Evolutionary conservation across 2,113 vertebrate genomes (phyloP), one percentile per base, ranked within the genome.

Genomic region (Eclectus roratus): DNA sequence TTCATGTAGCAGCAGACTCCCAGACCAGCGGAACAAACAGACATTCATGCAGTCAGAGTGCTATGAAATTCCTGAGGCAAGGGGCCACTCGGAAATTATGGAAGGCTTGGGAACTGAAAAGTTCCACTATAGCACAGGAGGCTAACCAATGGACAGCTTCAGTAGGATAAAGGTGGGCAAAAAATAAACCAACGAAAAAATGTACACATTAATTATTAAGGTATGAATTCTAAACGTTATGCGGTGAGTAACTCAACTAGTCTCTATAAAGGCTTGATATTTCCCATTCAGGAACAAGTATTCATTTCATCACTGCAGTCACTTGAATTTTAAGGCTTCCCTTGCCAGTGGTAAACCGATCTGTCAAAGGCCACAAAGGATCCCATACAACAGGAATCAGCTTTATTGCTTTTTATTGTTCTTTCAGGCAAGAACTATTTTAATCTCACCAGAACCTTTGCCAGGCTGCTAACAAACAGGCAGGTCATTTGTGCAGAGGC

Each of bases 361-460:
- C 55, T 92, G 71, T 80, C 64, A 64, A 37, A 86, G 65, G 56
- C 46, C 64, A 90, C 83, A 91, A 78, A 64, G 76, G 56, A 90
- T 78, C 52, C 33, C 17, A 29, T 50, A 72, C 37, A 91, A 82
- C 35, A 89, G 33, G 46, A 95, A 91, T 86, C 47, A 23, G 28
- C 44, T 96, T 94, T 95, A 93, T 84, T 88, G 77, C 50, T 84
- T 86, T 85, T 76, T 64, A 74, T 56, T 81, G 86, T 88, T 93
- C 92, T 93, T 95, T 78, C 73, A 92, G 47, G 69, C 52, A 94
- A 88, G 65, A 91, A 84, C 29, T 41, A 56, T 84, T 94, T 86
- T 71, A 78, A 94, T 76, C 60, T 80, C 28, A 81, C 21, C 50
- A 52, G 91, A 80, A 76, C 23, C 47, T 92, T 86, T 2, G 7